These are phyloP conservation scores for Tetheella fluctuosa DNA, from an alignment of 2,888 invertebrate genomes.

Conservation along the genomic window DNA sequence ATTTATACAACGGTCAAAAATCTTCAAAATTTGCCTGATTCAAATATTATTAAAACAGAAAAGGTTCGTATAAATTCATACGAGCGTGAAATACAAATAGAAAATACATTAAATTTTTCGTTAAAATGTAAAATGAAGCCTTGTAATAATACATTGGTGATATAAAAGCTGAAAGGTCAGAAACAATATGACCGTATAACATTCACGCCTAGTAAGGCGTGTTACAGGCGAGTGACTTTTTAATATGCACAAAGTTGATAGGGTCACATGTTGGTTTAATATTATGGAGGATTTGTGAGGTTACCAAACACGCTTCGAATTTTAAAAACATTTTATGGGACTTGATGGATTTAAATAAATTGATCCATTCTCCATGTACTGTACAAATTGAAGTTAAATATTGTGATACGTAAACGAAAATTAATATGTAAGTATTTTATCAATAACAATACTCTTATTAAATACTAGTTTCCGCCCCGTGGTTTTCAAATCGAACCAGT, in stretches of 20 bases:
- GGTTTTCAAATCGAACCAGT: no score
- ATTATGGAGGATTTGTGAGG: background rate
- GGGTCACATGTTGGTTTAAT: background rate
- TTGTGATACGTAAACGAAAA: no score
- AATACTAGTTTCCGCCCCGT: no score
- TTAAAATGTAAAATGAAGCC: conserved; percentile 5
- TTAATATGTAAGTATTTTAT: no score
- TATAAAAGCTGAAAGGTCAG: conserved; percentile 7
- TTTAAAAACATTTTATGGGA: no score
- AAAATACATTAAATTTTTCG: background rate
- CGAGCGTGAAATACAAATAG: background rate
- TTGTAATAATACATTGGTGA: background rate
- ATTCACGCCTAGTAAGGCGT: background rate
- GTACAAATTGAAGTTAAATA: no score
- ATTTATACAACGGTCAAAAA: background rate
- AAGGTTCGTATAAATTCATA: background rate
- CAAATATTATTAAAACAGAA: background rate
- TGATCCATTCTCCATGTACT: no score
- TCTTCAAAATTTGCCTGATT: background rate
- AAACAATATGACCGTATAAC: background rate
- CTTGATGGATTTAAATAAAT: no score
- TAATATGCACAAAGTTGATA: background rate
- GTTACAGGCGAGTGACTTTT: background rate
- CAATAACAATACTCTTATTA: no score
- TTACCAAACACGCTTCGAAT: no score